Percentiles rank a stretch among this genome's conserved stretches.
Evolutionary conservation across 2,113 vertebrate genomes (phyloP).

Genomic region (Zosterops pallidus): DNA sequence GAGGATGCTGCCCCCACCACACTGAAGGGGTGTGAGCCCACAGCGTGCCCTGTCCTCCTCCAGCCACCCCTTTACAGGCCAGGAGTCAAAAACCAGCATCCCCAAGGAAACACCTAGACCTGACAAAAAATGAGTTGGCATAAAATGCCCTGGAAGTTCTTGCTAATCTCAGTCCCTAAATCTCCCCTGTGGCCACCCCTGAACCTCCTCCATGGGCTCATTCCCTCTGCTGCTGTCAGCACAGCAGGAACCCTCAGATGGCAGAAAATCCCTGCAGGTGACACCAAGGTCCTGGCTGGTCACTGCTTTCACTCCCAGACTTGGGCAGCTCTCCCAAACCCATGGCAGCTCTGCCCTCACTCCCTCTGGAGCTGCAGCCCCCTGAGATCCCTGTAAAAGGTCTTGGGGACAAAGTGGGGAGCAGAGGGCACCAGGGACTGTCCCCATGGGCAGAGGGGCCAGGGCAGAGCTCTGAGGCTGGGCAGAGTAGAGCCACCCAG

Average conservation of each 20-base stretch:
- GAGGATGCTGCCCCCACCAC: neutral
- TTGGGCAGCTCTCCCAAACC: neutral
- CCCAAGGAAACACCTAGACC: neutral
- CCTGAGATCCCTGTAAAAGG: fast-evolving
- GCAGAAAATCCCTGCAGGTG: neutral
- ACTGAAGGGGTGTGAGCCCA: fast-evolving
- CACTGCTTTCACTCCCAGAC: neutral
- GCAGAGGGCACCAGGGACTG: neutral
- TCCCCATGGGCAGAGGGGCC: neutral
- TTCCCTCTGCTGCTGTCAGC: neutral
- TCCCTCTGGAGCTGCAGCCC: neutral
- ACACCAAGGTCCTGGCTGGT: neutral
- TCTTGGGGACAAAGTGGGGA: neutral
- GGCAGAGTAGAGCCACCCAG: neutral
- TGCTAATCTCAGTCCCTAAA: fast-evolving
- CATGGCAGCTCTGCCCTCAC: neutral
- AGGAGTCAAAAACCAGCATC: neutral
- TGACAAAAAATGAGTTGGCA: neutral
- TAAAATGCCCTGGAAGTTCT: neutral
- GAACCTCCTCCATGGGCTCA: neutral
- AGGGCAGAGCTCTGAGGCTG: neutral
- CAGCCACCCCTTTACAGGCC: fast-evolving
- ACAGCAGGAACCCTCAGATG: neutral
- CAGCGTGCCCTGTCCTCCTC: neutral
- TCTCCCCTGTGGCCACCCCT: fast-evolving